Evolutionary conservation across 2,797 vertebrate genomes (phyloP), one percentile per base, ranked within the genome.

Genomic region (Lophotriccus pileatus): DNA sequence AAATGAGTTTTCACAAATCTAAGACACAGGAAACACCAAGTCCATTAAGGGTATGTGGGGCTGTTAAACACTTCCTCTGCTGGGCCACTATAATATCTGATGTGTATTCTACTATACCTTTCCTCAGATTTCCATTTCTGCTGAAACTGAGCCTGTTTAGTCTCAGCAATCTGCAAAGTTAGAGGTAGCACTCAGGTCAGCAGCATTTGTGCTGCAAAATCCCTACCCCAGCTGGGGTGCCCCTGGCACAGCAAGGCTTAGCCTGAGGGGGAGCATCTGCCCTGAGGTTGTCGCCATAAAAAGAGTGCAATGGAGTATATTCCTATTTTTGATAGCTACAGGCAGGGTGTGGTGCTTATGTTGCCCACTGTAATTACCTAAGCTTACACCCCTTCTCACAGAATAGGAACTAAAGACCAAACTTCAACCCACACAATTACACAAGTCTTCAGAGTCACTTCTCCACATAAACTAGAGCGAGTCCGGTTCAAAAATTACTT

Each of bases 241-340:
- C 43, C n/a, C 53, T 52, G n/a, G 50, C 34, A 66, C 4, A 11
- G 3, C 49, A 28, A 46, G 30, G 16, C 43, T 84, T 10, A 49
- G 32, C 19, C 37, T 4, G 2, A 37, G 28, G 3, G 4, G 5
- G 23, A 44, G 6, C 6, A 0, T 5, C 44, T 43, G 50, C 67
- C 56, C 28, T 2, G 14, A 19, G 23, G 4, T 17, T 53, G 4
- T 6, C 50, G n/a, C 28, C 17, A 1, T 3, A 21, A 43, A n/a
- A 5, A 6, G 43, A 60, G 8, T 6, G 67, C 46, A 63, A 34
- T 0, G 41, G 12, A 50, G 60, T 1, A 9, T 22, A 37, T 46
- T 78, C 50, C 28, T 82, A 32, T 67, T 93, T 76, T 68, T 39
- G 7, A 49, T 41, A 47, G 52, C 68, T 75, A 44, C 55, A 58